Evolutionary conservation across 2,888 invertebrate species (phyloP), one percentile per base, ranked within the genome.

Genomic region (Epistrophella euchroma): DNA sequence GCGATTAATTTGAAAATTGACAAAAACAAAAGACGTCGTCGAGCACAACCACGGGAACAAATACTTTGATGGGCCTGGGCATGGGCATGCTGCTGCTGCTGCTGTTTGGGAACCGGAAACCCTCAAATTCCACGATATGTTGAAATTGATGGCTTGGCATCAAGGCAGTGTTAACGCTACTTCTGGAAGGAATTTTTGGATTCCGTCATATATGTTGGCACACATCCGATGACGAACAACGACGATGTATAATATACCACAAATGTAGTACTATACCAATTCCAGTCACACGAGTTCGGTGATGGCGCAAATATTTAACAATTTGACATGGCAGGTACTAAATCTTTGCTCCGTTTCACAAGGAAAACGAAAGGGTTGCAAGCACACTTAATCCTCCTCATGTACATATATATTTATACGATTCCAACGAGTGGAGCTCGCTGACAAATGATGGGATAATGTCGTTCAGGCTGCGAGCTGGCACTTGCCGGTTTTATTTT

Each of bases 231-330:
- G 28, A 43, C 40, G 28, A 25, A 11, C n/a, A 11, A 37, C 25
- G 17, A 72, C 75, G 78, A 62, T 64, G 72, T 60, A 28, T 9
- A 7, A 66, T 47, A 47, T 66, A 64, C 43, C 64, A 2, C 22
- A 66, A 28, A 66, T 64, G 45, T 45, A 19, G 66, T 71, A 77
- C 47, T 10, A 13, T 68, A 70, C 64, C 52, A 50, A 37, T 13
- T 47, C 17, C 17, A 62, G 28, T 62, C 25, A 66, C 76, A 66
- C 60, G 64, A 78, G 86, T 74, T 82, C 77, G 75, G 71, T 87
- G 87, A 87, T 87, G 87, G 82, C 87, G 79, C 78, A 87, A 79
- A 87, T 87, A 87, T 87, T 87, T 87, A 87, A 87, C 87, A 87
- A 87, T 87, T 87, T 87, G 83, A 87, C 83, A 77, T 87, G 87